These are phyloP conservation scores for Chlamydotis undulata DNA, from an alignment of 2,113 vertebrate species.

Conservation along the genomic window DNA sequence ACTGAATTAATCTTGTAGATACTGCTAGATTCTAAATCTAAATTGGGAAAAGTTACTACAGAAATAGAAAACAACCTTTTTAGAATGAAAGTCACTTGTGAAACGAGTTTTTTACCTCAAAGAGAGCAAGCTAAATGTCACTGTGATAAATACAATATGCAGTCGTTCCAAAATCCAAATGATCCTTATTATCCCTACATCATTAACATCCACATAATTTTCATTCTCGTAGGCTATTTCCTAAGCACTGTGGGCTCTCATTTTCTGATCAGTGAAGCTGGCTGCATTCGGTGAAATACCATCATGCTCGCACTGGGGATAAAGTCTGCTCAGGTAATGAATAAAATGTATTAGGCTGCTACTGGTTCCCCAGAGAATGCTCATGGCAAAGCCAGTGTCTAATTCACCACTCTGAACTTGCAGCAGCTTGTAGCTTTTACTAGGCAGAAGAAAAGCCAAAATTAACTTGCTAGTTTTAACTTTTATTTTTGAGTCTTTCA, in stretches of 20 bases:
- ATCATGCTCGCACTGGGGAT: not conserved
- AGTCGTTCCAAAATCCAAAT: not conserved
- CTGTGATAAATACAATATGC: not conserved
- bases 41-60: not conserved
- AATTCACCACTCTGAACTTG: not conserved
- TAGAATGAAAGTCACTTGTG: not conserved
- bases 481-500: not conserved
- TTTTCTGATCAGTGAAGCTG: not conserved
- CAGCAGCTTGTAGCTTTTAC: not conserved
- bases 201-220: not conserved
- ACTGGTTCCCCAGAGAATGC: not conserved
- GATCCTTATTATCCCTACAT: not conserved
- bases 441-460: not conserved
- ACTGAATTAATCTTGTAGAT: not conserved
- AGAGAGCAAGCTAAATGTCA: not conserved
- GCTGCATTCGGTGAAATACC: not conserved
- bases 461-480: not conserved
- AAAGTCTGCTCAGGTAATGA: conserved; percentile 18
- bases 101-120: not conserved
- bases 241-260: not conserved
- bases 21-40: not conserved
- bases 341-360: not conserved
- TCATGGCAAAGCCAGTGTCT: not conserved
- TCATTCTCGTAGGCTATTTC: not conserved
- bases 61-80: not conserved